These are phyloP conservation scores for Colletes collaris DNA, from an alignment of 2,888 invertebrate species.

Conservation along the genomic window DNA sequence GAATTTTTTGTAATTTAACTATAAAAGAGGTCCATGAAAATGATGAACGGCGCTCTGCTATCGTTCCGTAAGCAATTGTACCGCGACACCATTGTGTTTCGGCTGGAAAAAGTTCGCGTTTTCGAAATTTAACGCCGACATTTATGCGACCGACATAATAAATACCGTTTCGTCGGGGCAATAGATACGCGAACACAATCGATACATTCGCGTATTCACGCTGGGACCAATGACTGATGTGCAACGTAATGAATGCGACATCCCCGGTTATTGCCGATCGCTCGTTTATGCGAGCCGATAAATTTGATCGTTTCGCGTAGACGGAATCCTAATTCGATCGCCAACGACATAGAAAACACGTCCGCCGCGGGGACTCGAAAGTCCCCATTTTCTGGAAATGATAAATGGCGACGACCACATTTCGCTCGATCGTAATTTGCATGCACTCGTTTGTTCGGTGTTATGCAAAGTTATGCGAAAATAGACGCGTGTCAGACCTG, in stretches of 20 bases:
- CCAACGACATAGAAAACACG: too few relatives aligned
- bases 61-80: too few relatives aligned
- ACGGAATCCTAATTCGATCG: neutral
- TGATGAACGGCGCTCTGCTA: too few relatives aligned
- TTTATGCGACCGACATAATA: slow-evolving; percentile 34
- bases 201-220: slow-evolving; percentile 49
- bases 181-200: slow-evolving; percentile 37
- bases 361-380: slow-evolving; percentile 22
- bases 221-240: slow-evolving; percentile 24
- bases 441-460: neutral
- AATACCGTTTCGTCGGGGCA: slow-evolving; percentile 49
- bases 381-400: slow-evolving; percentile 18
- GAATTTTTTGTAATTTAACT: too few relatives aligned
- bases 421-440: neutral
- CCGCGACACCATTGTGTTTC: too few relatives aligned
- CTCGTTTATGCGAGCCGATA: slow-evolving; percentile 8
- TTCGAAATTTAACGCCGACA: too few relatives aligned
- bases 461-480: neutral
- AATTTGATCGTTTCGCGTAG: slow-evolving; percentile 46
- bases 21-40: too few relatives aligned
- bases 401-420: slow-evolving; percentile 27
- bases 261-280: slow-evolving; percentile 17
- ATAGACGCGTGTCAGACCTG: neutral
- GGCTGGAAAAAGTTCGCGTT: too few relatives aligned
- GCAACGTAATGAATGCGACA: slow-evolving; percentile 46